Conservation (phyloP, 2,113 vertebrate genomes). For the Macroglossus sobrinus region DNA sequence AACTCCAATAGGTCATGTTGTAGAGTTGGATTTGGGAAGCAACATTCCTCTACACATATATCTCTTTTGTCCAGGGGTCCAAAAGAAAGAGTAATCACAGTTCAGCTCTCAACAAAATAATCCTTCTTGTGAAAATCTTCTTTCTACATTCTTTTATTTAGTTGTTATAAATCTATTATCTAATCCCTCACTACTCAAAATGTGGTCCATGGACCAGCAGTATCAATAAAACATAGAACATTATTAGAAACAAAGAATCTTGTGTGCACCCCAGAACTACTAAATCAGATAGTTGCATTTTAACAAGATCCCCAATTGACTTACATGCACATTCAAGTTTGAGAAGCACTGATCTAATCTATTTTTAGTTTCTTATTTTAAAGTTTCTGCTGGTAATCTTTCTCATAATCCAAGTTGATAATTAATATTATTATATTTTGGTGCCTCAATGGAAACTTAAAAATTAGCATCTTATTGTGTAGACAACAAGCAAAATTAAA, state of each 20-base stretch:
- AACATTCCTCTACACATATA: not conserved
- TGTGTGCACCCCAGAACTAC: not conserved
- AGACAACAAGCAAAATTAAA: not conserved
- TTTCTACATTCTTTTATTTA: not conserved
- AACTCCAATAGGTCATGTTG: not conserved
- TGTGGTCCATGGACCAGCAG: not conserved
- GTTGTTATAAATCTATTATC: not conserved
- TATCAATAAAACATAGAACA: not conserved
- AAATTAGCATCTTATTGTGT: not conserved
- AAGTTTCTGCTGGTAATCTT: not conserved
- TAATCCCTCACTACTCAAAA: not conserved
- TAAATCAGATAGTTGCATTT: conserved; percentile 4
- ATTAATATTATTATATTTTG: conserved; percentile 15
- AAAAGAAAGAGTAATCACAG: not conserved
- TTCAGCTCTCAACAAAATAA: not conserved
- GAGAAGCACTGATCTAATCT: not conserved
- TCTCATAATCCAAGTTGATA: not conserved
- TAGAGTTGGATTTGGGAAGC: not conserved
- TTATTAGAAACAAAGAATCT: conserved; percentile 17
- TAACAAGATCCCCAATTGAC: not conserved
- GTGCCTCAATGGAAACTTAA: not conserved
- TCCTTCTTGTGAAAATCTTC: not conserved
- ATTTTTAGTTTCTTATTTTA: conserved; percentile 40
- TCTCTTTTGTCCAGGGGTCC: not conserved
- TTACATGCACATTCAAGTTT: not conserved